A percentile compares a stretch with the other conserved stretches of the same genome.
These are phyloP conservation scores for Cotesia congregata DNA, from an alignment of 2,888 invertebrate species.

Conservation along the genomic window DNA sequence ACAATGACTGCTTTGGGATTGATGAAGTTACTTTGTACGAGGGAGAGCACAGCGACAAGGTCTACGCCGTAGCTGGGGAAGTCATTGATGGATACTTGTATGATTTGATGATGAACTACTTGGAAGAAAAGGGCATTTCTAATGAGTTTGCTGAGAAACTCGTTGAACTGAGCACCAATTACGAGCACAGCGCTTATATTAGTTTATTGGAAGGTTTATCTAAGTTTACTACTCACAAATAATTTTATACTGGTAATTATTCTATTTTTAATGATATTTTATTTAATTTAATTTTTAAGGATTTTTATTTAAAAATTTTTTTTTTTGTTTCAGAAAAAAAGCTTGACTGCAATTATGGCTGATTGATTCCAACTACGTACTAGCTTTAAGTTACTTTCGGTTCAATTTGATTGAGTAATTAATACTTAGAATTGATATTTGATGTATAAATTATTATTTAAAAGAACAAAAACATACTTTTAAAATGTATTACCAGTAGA, in stretches of 20 bases:
- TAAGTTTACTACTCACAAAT: conserved; percentile 82
- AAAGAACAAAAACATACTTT: not conserved
- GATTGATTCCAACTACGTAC: not conserved
- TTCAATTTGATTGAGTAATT: not conserved
- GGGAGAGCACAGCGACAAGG: conserved; percentile 89
- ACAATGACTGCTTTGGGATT: conserved; percentile 91
- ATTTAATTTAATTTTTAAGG: not conserved
- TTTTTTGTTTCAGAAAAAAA: not conserved
- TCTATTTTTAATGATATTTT: not conserved
- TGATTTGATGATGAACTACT: conserved; percentile 92
- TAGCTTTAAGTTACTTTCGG: not conserved
- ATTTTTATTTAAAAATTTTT: not conserved
- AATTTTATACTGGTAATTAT: conserved; percentile 43
- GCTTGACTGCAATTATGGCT: not conserved
- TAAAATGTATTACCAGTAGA: conserved; percentile 19
- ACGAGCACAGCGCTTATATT: conserved; percentile 94
- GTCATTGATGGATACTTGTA: conserved; percentile 97
- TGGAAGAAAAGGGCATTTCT: conserved; percentile 96
- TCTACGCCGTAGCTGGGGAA: conserved; percentile 92
- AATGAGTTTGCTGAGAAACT: conserved; percentile 94
- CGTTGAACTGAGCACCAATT: conserved; percentile 88
- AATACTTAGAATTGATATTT: not conserved
- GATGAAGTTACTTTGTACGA: conserved; percentile 93
- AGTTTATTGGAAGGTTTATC: conserved; percentile 88
- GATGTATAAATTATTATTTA: not conserved